phyloP scores from a whole-genome alignment of 2,113 vertebrate genomes.

The Ochotona curzoniae region DNA sequence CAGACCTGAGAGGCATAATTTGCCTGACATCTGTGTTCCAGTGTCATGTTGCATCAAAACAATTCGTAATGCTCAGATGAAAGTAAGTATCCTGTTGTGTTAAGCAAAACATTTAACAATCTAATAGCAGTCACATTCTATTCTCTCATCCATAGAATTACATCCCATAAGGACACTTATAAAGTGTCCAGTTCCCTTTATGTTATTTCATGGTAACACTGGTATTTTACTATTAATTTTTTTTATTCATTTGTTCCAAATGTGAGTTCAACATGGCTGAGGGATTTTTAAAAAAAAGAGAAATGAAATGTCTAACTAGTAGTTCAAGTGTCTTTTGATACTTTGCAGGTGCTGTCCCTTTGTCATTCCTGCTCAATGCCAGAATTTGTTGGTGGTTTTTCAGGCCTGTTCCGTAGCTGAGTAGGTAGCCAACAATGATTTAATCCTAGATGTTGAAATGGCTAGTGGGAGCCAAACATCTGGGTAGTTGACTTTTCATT shows the following conservation, averaged over 20 bases:
- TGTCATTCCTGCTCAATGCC: not conserved
- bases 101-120: constrained; percentile 46
- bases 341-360: not conserved
- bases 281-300: not conserved
- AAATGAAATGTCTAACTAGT: not conserved
- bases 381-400: not conserved
- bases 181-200: constrained; percentile 12
- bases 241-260: not conserved
- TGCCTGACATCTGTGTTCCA: constrained; percentile 50
- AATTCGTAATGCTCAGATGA: constrained; percentile 4
- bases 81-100: constrained; percentile 42
- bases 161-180: constrained; percentile 1
- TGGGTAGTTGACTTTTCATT: not conserved
- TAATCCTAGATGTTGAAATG: constrained; percentile 21
- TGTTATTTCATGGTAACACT: constrained; percentile 25
- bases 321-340: not conserved
- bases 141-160: not conserved
- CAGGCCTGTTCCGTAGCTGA: not conserved
- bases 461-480: not conserved
- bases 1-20: constrained; percentile 49
- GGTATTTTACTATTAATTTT: constrained; percentile 19
- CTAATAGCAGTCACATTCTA: not conserved
- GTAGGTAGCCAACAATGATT: not conserved
- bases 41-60: constrained; percentile 50
- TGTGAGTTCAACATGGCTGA: not conserved